phyloP scores from a whole-genome alignment of 2,797 vertebrate species.

The Chaetophractus vellerosus region DNA sequence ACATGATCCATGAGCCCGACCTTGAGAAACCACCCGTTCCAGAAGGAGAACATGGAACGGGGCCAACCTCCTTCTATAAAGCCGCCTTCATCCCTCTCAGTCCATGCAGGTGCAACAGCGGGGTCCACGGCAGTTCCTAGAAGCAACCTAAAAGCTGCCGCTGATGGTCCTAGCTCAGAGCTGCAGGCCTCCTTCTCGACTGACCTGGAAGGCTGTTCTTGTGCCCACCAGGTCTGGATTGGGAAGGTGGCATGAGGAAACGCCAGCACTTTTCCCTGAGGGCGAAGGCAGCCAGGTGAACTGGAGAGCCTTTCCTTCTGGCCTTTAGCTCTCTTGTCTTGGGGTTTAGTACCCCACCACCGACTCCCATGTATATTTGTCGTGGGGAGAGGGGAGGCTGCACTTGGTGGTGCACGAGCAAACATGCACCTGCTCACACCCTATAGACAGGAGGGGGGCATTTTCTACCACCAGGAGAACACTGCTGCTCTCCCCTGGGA shows the following conservation, averaged over 20 bases:
- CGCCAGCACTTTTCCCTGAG: not conserved
- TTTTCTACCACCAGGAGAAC: not conserved
- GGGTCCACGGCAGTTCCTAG: not conserved
- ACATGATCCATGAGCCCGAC: not conserved
- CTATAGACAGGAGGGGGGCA: accelerated
- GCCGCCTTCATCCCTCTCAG: not conserved
- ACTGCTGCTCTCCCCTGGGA: not conserved
- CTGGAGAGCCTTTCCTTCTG: not conserved
- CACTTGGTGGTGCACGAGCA: accelerated
- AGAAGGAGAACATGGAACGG: too few species aligned
- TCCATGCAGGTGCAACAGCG: too few species aligned
- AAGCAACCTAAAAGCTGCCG: not conserved
- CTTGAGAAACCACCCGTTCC: not conserved
- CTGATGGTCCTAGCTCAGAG: too few species aligned
- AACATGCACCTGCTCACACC: accelerated
- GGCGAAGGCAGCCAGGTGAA: too few species aligned
- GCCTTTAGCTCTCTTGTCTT: not conserved
- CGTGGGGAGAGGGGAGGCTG: not conserved
- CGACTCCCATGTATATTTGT: not conserved
- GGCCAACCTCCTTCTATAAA: not conserved
- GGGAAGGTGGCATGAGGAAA: not conserved
- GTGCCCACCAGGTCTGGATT: too few species aligned
- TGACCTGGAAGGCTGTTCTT: not conserved
- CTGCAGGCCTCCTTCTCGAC: not conserved
- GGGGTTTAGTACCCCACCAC: too few species aligned